These are phyloP conservation scores for Lineus longissimus DNA, from an alignment of 1,140 invertebrate species.

Conservation along the genomic window DNA sequence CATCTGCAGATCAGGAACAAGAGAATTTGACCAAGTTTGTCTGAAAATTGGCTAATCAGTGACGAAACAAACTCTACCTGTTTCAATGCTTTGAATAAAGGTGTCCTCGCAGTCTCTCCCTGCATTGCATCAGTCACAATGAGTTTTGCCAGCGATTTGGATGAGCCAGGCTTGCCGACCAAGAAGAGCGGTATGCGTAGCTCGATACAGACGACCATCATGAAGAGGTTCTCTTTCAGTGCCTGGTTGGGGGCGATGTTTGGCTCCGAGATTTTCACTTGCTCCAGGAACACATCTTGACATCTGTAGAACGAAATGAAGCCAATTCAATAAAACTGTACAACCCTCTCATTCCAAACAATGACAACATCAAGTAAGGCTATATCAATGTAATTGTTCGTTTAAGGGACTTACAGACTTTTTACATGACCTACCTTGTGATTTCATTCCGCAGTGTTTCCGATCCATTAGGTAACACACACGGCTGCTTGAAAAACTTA, in stretches of 20 bases:
- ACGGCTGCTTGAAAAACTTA: constrained; percentile 11
- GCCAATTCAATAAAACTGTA: too few relatives aligned
- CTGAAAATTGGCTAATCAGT: too few relatives aligned
- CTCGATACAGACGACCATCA: constrained; percentile 39
- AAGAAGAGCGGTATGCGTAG: constrained; percentile 36
- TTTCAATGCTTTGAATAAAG: constrained; percentile 31
- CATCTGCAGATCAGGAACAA: too few relatives aligned
- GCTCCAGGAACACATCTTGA: constrained; percentile 25
- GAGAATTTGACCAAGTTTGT: too few relatives aligned
- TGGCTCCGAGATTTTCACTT: constrained; percentile 15
- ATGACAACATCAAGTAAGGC: too few relatives aligned
- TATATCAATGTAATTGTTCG: too few relatives aligned
- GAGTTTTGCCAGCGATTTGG: constrained; percentile 38
- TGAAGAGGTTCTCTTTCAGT: constrained; percentile 40
- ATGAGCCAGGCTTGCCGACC: constrained; percentile 43
- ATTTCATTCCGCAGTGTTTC: constrained; percentile 11
- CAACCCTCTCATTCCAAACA: too few relatives aligned
- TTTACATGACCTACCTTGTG: too few relatives aligned
- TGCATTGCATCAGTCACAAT: constrained; percentile 33
- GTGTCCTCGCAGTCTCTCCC: constrained; percentile 26
- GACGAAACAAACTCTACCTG: constrained; percentile 19
- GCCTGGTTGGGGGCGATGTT: constrained; percentile 33
- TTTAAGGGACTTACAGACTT: too few relatives aligned
- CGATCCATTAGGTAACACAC: constrained; percentile 11
- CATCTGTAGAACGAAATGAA: constrained; percentile 19